These are phyloP conservation scores for Aradophagus sp. DNA, from an alignment of 1,140 invertebrate genomes.

Conservation along the genomic window DNA sequence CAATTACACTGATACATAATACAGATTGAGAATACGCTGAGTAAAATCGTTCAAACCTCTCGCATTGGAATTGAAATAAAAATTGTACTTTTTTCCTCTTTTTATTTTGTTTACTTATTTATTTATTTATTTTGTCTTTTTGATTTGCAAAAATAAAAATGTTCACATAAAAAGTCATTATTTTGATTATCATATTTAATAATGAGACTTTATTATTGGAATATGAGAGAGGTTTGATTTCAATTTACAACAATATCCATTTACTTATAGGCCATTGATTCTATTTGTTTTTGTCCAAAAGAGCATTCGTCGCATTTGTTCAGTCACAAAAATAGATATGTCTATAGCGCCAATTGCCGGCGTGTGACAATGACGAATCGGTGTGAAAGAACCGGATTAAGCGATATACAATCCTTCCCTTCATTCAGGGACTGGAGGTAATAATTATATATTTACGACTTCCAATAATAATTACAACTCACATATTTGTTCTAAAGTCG, in stretches of 20 bases:
- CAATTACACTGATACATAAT: constrained; percentile 9
- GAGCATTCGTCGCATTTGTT: constrained; percentile 26
- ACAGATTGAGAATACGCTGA: no score
- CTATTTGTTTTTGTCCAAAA: constrained; percentile 37
- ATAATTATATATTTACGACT: constrained; percentile 45
- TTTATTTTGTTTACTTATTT: no score
- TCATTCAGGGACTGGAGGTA: constrained; percentile 18
- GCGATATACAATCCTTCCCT: constrained; percentile 37
- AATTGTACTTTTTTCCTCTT: not conserved
- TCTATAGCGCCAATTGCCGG: constrained; percentile 28
- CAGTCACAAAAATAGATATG: constrained; percentile 57
- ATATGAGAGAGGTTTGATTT: constrained; percentile 16
- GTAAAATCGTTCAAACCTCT: constrained; percentile 17
- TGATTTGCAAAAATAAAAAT: constrained; percentile 30
- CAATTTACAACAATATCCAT: constrained; percentile 10
- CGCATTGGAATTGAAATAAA: constrained; percentile 4
- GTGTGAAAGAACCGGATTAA: constrained; percentile 37
- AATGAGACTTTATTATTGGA: not conserved
- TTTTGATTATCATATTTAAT: not conserved
- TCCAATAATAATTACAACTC: constrained; percentile 46
- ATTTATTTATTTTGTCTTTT: no score
- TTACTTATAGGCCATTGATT: constrained; percentile 41
- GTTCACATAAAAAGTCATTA: constrained; percentile 2
- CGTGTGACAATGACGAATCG: constrained; percentile 35
- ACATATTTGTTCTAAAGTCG: constrained; percentile 16